Evolutionary conservation across 2,797 vertebrate species (phyloP).

Genomic region (Phrynocephalus vlangalii): DNA sequence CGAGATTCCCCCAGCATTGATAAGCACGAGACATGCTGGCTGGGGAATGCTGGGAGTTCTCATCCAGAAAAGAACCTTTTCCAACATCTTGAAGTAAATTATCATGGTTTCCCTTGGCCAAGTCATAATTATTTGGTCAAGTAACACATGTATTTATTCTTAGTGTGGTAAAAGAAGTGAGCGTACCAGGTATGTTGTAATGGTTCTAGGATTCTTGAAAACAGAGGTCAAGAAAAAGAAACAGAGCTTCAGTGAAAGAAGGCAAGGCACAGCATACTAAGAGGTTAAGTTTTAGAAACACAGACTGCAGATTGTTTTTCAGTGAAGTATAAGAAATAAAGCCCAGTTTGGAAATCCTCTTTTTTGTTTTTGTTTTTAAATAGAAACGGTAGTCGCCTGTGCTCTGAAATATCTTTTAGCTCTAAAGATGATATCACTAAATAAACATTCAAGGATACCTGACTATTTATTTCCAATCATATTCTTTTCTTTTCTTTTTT

Average conservation of each 20-base stretch:
- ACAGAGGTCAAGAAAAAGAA: background rate
- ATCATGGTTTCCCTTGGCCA: background rate
- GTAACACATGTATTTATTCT: background rate
- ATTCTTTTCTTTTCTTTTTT: slow-evolving; percentile 39
- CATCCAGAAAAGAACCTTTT: too few species aligned
- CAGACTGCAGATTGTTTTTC: background rate
- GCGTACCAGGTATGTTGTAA: slow-evolving; percentile 26
- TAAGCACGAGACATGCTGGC: too few species aligned
- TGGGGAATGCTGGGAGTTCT: too few species aligned
- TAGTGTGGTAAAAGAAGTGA: background rate
- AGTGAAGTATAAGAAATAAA: slow-evolving; percentile 64
- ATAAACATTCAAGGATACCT: slow-evolving; percentile 69
- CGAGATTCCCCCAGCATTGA: too few species aligned
- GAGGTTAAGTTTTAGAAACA: slow-evolving; percentile 43
- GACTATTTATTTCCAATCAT: slow-evolving; percentile 67
- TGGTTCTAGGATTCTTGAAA: slow-evolving; percentile 5
- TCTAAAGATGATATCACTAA: slow-evolving; percentile 68
- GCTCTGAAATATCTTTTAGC: slow-evolving; percentile 66
- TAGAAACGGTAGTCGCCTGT: slow-evolving; percentile 61
- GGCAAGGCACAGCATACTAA: slow-evolving; percentile 46
- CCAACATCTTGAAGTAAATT: too few species aligned
- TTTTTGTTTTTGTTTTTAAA: slow-evolving; percentile 24
- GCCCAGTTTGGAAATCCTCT: slow-evolving; percentile 54
- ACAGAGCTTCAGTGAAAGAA: slow-evolving; percentile 51
- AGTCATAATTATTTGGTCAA: background rate